phyloP scores from a whole-genome alignment of 2,113 vertebrate species.

The Sclerurus mexicanus region DNA sequence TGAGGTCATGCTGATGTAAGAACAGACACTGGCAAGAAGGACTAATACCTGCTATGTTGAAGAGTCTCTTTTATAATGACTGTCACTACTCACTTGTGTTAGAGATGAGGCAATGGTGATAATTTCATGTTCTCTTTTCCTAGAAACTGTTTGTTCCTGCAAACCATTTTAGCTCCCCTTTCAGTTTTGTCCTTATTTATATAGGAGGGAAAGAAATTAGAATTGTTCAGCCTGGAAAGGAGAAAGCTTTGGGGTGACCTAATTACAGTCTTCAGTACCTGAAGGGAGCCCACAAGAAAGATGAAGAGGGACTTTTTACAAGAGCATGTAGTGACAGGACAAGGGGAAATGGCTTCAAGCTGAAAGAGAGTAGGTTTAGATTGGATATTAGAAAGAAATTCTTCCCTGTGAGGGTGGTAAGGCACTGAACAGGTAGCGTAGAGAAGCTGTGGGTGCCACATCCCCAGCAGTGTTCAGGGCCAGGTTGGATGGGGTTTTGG shows the following conservation, averaged over 20 bases:
- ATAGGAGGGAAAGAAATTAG: background rate
- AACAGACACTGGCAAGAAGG: background rate
- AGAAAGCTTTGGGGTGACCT: background rate
- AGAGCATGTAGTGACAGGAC: background rate
- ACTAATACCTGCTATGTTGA: background rate
- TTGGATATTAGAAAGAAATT: background rate
- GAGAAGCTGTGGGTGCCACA: background rate
- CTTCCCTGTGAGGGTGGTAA: background rate
- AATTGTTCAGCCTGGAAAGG: background rate
- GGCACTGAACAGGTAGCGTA: background rate
- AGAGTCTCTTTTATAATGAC: background rate
- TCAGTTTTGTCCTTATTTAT: background rate
- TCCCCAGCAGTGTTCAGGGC: background rate
- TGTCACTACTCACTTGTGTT: background rate
- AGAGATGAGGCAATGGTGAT: background rate
- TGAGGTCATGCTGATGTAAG: background rate
- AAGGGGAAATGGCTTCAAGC: background rate
- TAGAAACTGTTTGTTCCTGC: background rate
- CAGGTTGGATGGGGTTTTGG: too few relatives aligned
- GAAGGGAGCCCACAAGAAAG: background rate
- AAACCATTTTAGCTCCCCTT: background rate
- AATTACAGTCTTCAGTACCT: background rate
- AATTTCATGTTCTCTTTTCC: background rate
- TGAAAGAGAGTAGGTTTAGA: background rate
- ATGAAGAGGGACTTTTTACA: background rate